Conservation (phyloP, 2,888 invertebrate genomes). For the Cryptops parisi region DNA sequence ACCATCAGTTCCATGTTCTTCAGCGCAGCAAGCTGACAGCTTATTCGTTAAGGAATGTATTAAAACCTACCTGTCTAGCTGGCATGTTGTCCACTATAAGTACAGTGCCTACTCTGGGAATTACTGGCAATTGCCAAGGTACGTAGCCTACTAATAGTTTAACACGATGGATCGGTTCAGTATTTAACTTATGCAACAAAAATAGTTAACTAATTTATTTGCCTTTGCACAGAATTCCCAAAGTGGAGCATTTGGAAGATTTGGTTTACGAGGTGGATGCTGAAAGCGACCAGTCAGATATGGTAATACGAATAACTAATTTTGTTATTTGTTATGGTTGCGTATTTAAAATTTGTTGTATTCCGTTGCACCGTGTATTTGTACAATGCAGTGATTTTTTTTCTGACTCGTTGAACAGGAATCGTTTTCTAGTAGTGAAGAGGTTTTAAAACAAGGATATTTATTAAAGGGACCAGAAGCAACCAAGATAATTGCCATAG, state of each 20-base stretch:
- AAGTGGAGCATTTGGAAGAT: conserved; percentile 49
- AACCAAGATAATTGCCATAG: conserved; percentile 75
- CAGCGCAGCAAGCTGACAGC: conserved; percentile 39
- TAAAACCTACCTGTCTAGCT: conserved; percentile 66
- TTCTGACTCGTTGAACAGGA: background rate
- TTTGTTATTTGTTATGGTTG: background rate
- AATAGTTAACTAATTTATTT: no score
- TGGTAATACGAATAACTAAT: conserved; percentile 34
- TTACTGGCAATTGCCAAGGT: conserved; percentile 74
- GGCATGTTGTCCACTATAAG: conserved; percentile 82
- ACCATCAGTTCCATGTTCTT: conserved; percentile 42
- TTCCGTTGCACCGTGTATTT: no score
- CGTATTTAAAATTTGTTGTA: conserved; percentile 7
- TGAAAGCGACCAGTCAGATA: conserved; percentile 64
- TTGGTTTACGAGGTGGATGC: conserved; percentile 83
- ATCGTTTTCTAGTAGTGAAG: conserved; percentile 36
- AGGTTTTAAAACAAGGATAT: conserved; percentile 76
- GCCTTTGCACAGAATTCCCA: conserved; percentile 31
- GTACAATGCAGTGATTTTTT: background rate
- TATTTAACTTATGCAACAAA: no score
- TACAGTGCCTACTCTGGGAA: conserved; percentile 76
- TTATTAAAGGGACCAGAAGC: conserved; percentile 83
- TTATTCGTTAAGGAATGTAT: conserved; percentile 53
- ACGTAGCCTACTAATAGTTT: no score
- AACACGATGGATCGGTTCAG: no score